Conservation (phyloP, 2,113 vertebrate genomes). For the Sciurus niger region DNA sequence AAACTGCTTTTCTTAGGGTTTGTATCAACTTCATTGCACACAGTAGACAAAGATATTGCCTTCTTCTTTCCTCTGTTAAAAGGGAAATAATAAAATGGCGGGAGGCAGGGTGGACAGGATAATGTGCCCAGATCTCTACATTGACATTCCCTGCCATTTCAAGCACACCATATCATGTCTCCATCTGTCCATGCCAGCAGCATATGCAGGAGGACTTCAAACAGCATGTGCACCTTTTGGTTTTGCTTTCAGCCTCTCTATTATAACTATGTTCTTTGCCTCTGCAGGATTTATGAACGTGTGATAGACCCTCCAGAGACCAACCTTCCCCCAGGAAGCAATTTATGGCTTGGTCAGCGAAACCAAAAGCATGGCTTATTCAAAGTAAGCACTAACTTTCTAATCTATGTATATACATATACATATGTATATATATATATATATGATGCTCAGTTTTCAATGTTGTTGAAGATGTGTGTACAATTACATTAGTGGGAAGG, state of each 20-base stretch:
- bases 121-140: not conserved
- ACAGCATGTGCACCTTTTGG: not conserved
- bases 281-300: slow-evolving; percentile 96
- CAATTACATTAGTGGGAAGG: not conserved
- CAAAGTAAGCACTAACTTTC: slow-evolving; percentile 92
- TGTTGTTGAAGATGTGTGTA: not conserved
- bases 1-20: not conserved
- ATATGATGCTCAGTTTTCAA: not conserved
- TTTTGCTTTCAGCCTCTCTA: slow-evolving; percentile 6
- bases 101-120: not conserved
- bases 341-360: slow-evolving; percentile 97
- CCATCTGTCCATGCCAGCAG: not conserved
- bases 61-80: not conserved
- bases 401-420: too few relatives aligned
- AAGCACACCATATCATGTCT: not conserved
- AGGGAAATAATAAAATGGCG: not conserved
- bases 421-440: too few relatives aligned
- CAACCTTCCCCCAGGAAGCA: slow-evolving; percentile 93
- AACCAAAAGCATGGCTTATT: slow-evolving; percentile 97
- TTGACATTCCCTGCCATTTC: not conserved
- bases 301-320: slow-evolving; percentile 95
- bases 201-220: not conserved
- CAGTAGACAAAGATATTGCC: not conserved
- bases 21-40: not conserved
- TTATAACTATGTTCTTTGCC: slow-evolving; percentile 78